Evolutionary conservation across 2,113 vertebrate genomes (phyloP), one percentile per base, ranked within the genome.

Genomic region (Scalopus aquaticus): DNA sequence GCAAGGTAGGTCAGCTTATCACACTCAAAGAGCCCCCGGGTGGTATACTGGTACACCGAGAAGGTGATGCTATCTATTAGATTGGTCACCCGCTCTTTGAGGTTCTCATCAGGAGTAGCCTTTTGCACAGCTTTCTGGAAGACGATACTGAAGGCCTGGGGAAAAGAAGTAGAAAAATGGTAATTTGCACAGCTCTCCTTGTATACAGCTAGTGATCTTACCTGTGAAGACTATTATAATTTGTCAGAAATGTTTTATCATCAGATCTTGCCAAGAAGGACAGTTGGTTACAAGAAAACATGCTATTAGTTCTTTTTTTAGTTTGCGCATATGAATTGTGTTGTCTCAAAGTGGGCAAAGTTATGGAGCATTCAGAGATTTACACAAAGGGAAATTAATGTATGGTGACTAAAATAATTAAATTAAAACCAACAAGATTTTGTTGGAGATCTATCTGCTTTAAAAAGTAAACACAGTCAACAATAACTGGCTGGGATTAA

Each of bases 61-160:
- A 98, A 99, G 37, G 99, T 99, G 96, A 99, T 99, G 98, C 98
- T 99, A 97, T 99, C 99, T 0, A 98, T 99, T 54, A 99, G 98
- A 91, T 98, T 99, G 91, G 93, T 93, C 92, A 99, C 98, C 0
- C 99, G 97, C 74, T 95, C 98, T 5, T 97, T 96, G 30, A 99
- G 97, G 79, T n/a, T 98, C 92, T 99, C 98, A 0, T 97, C 98
- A 0, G 98, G 96, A 13, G 98, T 70, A 0, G 99, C 99, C 96
- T 98, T 99, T 96, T 98, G 96, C 2, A 99, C 98, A 1, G 99
- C 99, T 95, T 98, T 99, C 98, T 98, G 99, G 98, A 99, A 99
- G 84, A 99, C 98, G 2, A 97, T 97, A 5, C 98, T 99, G 98
- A 99, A 99, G 0, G 99, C 99, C 99, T 99, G 95, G 7, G 74